These are phyloP conservation scores for Sphenodon punctatus DNA, from an alignment of 2,797 vertebrate species.

Conservation along the genomic window DNA sequence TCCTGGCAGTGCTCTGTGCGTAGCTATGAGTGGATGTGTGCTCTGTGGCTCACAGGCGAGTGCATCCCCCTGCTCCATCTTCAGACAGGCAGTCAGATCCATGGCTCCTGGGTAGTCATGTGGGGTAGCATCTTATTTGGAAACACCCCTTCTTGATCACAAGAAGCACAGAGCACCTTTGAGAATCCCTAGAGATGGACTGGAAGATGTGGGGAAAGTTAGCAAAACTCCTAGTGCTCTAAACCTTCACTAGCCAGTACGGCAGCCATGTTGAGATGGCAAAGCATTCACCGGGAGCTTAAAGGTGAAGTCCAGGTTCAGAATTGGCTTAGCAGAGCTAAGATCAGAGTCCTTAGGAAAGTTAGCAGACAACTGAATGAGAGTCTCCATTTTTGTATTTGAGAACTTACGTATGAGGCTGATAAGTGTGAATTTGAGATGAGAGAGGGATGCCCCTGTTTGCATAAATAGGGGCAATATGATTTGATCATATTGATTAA, in stretches of 20 bases:
- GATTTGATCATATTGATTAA: accelerated
- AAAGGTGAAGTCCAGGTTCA: background rate
- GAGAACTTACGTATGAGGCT: accelerated
- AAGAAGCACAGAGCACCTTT: background rate
- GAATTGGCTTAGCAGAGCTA: background rate
- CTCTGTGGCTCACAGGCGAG: no score
- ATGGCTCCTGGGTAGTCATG: no score
- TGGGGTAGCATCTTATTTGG: no score
- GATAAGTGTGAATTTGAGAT: background rate
- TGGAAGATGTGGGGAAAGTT: background rate
- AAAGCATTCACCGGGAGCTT: no score
- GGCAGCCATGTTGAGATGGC: background rate
- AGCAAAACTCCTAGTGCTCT: background rate
- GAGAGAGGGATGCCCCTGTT: no score
- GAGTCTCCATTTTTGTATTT: accelerated
- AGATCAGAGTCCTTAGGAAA: accelerated
- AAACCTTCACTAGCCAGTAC: background rate
- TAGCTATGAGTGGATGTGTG: no score
- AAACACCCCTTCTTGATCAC: no score
- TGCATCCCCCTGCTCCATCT: no score
- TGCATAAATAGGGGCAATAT: no score
- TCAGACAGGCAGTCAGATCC: no score
- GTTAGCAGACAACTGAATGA: background rate
- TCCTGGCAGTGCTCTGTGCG: no score
- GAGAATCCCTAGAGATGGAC: background rate